phyloP scores from a whole-genome alignment of 2,888 invertebrate genomes.

The Ectemnius lituratus region DNA sequence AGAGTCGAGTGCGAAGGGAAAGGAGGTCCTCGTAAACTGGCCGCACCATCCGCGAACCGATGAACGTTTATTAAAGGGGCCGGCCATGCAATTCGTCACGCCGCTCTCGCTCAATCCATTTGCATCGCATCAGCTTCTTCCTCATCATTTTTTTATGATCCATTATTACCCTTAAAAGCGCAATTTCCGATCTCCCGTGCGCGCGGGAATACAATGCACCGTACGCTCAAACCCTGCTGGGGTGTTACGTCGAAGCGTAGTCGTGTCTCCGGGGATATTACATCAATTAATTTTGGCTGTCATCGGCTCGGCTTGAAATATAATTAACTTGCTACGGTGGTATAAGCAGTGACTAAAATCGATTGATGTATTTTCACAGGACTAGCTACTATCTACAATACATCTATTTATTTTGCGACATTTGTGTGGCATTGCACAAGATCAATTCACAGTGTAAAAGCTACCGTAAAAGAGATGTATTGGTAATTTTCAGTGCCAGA shows the following conservation, averaged over 20 bases:
- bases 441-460: no score
- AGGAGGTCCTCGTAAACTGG: constrained; percentile 15
- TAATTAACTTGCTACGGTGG: no score
- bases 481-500: no score
- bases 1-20: constrained; percentile 20
- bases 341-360: no score
- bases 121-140: constrained; percentile 36
- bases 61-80: constrained; percentile 67
- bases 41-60: constrained; percentile 62
- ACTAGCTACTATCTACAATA: no score
- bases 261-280: background rate
- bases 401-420: no score
- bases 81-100: constrained; percentile 29
- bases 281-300: no score
- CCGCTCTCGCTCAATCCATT: constrained; percentile 30
- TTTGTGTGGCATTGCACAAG: no score
- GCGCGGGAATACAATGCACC: background rate
- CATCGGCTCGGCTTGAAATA: no score
- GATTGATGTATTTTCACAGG: no score
- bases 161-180: constrained; percentile 13
- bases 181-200: background rate
- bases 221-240: background rate
- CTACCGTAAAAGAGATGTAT: no score
- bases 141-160: constrained; percentile 21
- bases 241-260: constrained; percentile 8